A percentile compares a stretch with the other conserved stretches of the same genome.
Evolutionary conservation across 2,113 vertebrate genomes (phyloP).

Genomic region (Chloropsis hardwickii): DNA sequence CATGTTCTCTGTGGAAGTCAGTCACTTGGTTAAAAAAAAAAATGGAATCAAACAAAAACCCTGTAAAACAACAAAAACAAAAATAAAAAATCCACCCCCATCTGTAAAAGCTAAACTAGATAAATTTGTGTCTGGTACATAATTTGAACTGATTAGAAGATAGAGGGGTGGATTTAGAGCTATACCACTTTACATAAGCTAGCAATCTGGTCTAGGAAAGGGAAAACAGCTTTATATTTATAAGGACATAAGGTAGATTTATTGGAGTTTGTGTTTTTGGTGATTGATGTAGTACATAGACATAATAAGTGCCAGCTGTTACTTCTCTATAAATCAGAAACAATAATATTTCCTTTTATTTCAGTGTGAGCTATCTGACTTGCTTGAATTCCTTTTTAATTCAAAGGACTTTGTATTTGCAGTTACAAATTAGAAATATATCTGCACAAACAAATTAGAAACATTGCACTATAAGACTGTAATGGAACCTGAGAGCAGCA

Average conservation of each 20-base stretch:
- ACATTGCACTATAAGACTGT: not conserved
- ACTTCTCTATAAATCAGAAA: constrained; percentile 1
- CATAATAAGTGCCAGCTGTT: constrained; percentile 53
- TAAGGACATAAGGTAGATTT: constrained; percentile 35
- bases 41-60: not conserved
- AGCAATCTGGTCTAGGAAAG: not conserved
- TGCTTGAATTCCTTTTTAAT: not conserved
- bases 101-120: not conserved
- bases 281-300: constrained; percentile 39
- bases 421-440: not conserved
- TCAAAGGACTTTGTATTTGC: not conserved
- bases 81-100: not conserved
- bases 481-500: not conserved
- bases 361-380: not conserved
- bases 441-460: not conserved
- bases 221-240: constrained; percentile 33
- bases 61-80: not conserved
- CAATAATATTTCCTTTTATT: constrained; percentile 26
- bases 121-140: not conserved
- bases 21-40: not conserved
- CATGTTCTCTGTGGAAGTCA: not conserved
- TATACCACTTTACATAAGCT: not conserved
- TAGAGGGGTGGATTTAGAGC: not conserved
- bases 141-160: not conserved
- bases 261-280: constrained; percentile 8